These are phyloP conservation scores for Hyles vespertilio DNA, from an alignment of 1,140 invertebrate species.

Conservation along the genomic window DNA sequence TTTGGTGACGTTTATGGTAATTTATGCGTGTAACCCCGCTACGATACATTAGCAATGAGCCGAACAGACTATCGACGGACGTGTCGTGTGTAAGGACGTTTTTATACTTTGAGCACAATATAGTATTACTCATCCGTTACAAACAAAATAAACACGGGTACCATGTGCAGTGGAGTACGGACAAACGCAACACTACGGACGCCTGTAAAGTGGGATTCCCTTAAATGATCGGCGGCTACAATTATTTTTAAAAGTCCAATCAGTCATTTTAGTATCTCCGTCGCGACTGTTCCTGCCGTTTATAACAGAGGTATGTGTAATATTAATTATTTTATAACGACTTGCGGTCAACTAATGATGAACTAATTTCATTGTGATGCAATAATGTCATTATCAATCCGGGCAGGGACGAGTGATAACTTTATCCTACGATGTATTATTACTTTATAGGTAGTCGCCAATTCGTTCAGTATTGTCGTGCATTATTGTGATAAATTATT, in stretches of 20 bases:
- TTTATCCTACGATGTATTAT: slow-evolving; percentile 4
- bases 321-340: slow-evolving; percentile 54
- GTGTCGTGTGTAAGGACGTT: slow-evolving; percentile 16
- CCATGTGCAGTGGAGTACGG: neutral
- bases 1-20: slow-evolving; percentile 32
- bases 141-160: neutral
- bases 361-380: slow-evolving; percentile 14
- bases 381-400: slow-evolving; percentile 16
- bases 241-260: slow-evolving; percentile 23
- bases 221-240: slow-evolving; percentile 21
- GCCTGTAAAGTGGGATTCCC: slow-evolving; percentile 45
- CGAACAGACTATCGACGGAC: slow-evolving; percentile 16
- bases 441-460: neutral
- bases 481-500: neutral
- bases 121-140: neutral
- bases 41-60: slow-evolving; percentile 30
- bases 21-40: slow-evolving; percentile 40
- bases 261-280: slow-evolving; percentile 54
- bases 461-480: neutral
- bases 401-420: slow-evolving; percentile 5
- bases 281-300: slow-evolving; percentile 41
- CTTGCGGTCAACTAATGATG: slow-evolving; percentile 16
- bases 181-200: slow-evolving; percentile 17
- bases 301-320: slow-evolving; percentile 51
- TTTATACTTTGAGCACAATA: slow-evolving; percentile 6